Base-by-base conservation (phyloP, 1,140 invertebrate genomes). In the Heliothis virescens region DNA sequence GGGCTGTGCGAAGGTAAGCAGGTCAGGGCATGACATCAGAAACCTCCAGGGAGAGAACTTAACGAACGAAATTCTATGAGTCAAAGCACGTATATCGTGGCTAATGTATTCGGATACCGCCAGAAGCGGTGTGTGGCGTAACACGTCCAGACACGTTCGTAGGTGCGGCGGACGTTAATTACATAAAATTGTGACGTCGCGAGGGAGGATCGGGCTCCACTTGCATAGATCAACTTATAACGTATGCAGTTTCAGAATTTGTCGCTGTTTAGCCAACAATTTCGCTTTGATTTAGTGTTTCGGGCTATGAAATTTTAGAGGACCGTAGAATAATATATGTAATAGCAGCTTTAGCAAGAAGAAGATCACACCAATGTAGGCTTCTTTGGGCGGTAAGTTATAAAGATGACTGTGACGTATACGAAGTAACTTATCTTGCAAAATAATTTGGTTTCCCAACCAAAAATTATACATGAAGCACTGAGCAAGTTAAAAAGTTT, bases 171-270 rank as follows among this genome's bases (percentile, higher is more conserved):
- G 67, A 84, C 84, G 89, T 86, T 91, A 92, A 92, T 92, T 91
- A 91, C 85, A 86, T 89, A 87, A 90, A 91, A 92, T 89, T 90
- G 87, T 91, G 86, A 89, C 88, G 87, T 91, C 90, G 86, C 87
- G 62, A 29, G 86, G 86, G 89, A 91, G 83, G 81, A 89, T 87
- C 83, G 81, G 79, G 75, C 83, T 84, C 79, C 79, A 76, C 83
- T 82, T 83, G 80, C 83, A 82, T 82, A 86, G 74, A 85, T 89
- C 83, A 84, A 90, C 83, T 90, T 86, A 82, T 79, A 83, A 85
- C 81, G 86, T 80, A 86, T 85, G 87, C 82, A 86, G 79, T 88
- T 85, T 84, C 82, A 75, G 69, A 86, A 88, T 86, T 89, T 84
- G 82, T 83, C 75, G 80, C 76, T 82, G 76, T 85, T 85, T 80